Evolutionary conservation across 2,113 vertebrate species (phyloP), one percentile per base, ranked within the genome.

Genomic region (Lamprologus lemairii): DNA sequence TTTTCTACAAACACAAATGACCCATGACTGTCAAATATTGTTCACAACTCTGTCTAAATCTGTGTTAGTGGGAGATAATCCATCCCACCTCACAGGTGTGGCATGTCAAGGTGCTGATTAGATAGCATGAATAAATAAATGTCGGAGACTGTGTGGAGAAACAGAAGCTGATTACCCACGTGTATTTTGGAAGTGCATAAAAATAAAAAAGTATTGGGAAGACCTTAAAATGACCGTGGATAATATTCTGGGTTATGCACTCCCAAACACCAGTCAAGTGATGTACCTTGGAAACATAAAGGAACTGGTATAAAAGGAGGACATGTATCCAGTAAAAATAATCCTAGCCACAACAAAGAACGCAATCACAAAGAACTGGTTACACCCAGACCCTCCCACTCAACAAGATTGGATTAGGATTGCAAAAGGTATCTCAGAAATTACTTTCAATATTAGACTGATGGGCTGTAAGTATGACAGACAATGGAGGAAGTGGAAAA

Each of bases 251-350:
- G 14, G 57, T 60, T 60, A 60, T 60, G 57, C 26, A 60, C 26
- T 60, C 57, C 8, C 57, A 60, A 60, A 60, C 57, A 60, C 26
- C 14, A 0, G 57, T 6, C 0, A 31, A 60, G 8, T 60, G 57
- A 60, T 60, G 2, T 60, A 60, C 0, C 8, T 17, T 31, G 57
- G 57, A 60, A 31, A 60, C 8, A 31, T 60, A 60, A 60, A 55
- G 54, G 54, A 55, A 60, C 57, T 60, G 57, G 57, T 31, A 60
- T 60, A 60, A 60, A 60, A 60, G 57, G 0, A 60, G 57, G 57
- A 0, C 26, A 17, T 60, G 8, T 60, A 28, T 60, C 57, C 0
- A 31, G 57, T 60, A 31, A 31, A 17, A 0, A 60, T 10, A 60
- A 60, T 31, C 14, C 57, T 10, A 10, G 57, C 26, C 2, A 0